Evolutionary conservation across 2,888 invertebrate species (phyloP).

Genomic region (Pardosa pseudoannulata): DNA sequence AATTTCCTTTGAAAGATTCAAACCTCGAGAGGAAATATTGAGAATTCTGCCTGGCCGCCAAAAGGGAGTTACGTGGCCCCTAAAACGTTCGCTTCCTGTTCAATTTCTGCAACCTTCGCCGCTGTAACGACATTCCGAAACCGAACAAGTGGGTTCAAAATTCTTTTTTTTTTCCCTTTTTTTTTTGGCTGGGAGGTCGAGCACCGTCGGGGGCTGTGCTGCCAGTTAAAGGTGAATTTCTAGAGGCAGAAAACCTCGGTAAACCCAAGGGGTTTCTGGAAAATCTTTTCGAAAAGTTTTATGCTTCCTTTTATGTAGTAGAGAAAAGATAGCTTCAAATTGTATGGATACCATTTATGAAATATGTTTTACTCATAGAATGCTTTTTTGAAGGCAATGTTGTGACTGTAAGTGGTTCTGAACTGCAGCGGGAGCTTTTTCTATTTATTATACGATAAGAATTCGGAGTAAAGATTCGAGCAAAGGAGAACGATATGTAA

Average conservation of each 20-base stretch:
- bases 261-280: not conserved
- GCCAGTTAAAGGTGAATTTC: constrained; percentile 10
- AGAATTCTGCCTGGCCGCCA: constrained; percentile 12
- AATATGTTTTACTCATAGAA: not conserved
- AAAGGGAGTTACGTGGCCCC: constrained; percentile 9
- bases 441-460: not conserved
- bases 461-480: too few species aligned
- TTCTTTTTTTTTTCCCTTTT: not conserved
- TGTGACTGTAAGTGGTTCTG: not conserved
- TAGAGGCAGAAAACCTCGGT: not conserved
- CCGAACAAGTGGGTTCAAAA: constrained; percentile 5
- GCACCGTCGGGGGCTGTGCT: not conserved
- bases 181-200: not conserved
- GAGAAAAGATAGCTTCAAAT: not conserved
- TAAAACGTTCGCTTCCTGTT: constrained; percentile 48
- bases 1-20: constrained; percentile 60
- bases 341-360: not conserved
- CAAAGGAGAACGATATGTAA: too few species aligned
- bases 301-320: not conserved
- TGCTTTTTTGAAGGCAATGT: not conserved
- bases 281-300: not conserved
- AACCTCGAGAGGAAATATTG: constrained; percentile 57
- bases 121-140: constrained; percentile 3
- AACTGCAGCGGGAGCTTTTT: too few species aligned
- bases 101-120: constrained; percentile 18